These are phyloP conservation scores for Rhizoglyphus robini DNA, from an alignment of 1,140 invertebrate genomes.

Conservation along the genomic window DNA sequence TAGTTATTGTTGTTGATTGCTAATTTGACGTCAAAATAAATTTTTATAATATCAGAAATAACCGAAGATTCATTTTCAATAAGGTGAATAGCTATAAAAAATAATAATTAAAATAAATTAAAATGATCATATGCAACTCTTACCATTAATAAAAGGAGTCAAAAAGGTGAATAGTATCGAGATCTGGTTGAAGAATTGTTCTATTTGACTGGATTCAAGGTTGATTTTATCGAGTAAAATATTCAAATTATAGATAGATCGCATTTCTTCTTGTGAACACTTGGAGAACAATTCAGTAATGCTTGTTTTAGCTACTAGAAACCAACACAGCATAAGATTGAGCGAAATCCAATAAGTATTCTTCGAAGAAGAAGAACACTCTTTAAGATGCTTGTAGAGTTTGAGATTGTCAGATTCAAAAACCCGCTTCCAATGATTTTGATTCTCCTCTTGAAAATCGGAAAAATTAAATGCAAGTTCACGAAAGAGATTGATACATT, in stretches of 20 bases:
- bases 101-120: neutral
- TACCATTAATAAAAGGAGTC: conserved; percentile 15
- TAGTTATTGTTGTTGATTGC: neutral
- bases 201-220: neutral
- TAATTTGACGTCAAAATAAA: conserved; percentile 13
- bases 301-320: neutral
- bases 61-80: conserved; percentile 6
- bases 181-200: conserved; percentile 5
- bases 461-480: neutral
- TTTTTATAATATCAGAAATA: conserved; percentile 9
- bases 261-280: neutral
- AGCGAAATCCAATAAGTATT: conserved; percentile 11
- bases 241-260: neutral
- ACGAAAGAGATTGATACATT: neutral
- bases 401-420: conserved; percentile 9
- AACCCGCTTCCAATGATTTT: conserved; percentile 6
- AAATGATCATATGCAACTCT: neutral
- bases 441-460: conserved; percentile 7
- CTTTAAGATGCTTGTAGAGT: neutral
- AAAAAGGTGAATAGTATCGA: conserved; percentile 10
- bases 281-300: conserved; percentile 1
- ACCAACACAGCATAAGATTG: conserved; percentile 11
- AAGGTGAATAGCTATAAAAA: conserved; percentile 4
- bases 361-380: neutral
- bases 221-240: neutral